Evolutionary conservation across 2,888 invertebrate genomes (phyloP).

Genomic region (Lithosia quadra): DNA sequence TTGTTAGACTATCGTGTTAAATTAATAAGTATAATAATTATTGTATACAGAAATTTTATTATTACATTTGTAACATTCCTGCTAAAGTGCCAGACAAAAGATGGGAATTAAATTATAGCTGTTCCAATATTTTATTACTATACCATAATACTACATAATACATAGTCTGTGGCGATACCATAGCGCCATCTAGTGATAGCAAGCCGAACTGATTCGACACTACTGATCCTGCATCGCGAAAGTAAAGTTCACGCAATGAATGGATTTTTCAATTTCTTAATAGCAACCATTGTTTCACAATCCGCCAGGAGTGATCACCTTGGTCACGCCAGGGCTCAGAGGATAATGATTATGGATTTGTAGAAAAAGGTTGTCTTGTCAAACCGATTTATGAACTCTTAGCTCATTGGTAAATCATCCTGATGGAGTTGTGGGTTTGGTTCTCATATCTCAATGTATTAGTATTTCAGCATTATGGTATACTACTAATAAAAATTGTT

Average conservation of each 20-base stretch:
- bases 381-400: not conserved
- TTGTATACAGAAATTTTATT: conserved; percentile 25
- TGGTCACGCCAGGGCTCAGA: too few species aligned
- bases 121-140: not conserved
- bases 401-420: too few species aligned
- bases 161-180: too few species aligned
- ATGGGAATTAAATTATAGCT: not conserved
- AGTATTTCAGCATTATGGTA: not conserved
- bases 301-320: too few species aligned
- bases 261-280: too few species aligned
- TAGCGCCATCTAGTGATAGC: not conserved
- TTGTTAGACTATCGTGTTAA: conserved; percentile 32
- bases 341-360: too few species aligned
- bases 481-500: not conserved
- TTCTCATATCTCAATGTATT: too few species aligned
- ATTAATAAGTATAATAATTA: conserved; percentile 31
- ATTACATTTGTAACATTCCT: conserved; percentile 40
- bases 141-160: not conserved
- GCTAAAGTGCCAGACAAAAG: conserved; percentile 25
- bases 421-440: too few species aligned
- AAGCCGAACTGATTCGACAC: too few species aligned
- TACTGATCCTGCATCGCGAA: not conserved
- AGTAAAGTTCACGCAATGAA: not conserved
- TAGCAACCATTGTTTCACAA: too few species aligned
- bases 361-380: not conserved